phyloP scores from a whole-genome alignment of 2,797 vertebrate species.

The Malurus leucopterus region DNA sequence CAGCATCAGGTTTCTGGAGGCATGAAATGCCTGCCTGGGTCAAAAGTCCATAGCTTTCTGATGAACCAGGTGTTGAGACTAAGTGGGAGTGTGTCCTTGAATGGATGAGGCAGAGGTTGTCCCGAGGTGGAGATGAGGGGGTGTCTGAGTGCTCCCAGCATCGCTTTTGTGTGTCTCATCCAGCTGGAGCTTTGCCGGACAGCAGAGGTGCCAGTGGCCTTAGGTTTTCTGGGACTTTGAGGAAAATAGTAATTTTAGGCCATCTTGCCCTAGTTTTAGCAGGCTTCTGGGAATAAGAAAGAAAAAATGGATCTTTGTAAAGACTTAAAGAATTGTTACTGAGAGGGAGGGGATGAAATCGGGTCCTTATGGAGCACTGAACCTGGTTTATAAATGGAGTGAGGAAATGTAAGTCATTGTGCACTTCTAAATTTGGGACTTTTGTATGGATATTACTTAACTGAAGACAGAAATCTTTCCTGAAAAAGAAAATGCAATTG shows the following conservation, averaged over 20 bases:
- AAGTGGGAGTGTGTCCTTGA: background rate
- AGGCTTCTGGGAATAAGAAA: conserved; percentile 61
- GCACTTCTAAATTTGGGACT: conserved; percentile 38
- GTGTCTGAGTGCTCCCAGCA: background rate
- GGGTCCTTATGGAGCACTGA: conserved; percentile 33
- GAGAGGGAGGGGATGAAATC: conserved; percentile 13
- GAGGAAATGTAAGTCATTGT: conserved; percentile 33
- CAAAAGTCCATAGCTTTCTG: conserved; percentile 4
- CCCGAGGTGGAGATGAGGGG: background rate
- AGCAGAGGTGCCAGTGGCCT: background rate
- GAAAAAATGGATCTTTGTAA: conserved; percentile 56
- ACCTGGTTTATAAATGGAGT: conserved; percentile 35
- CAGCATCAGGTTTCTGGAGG: background rate
- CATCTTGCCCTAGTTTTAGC: conserved; percentile 58
- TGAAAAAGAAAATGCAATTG: conserved; percentile 11
- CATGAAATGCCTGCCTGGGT: background rate
- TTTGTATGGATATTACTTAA: conserved; percentile 40
- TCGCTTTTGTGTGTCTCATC: rapidly evolving
- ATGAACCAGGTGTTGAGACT: background rate
- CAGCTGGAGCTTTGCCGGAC: background rate
- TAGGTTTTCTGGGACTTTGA: conserved; percentile 41
- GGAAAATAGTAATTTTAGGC: conserved; percentile 58
- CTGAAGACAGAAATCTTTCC: conserved; percentile 33
- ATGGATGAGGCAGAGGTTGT: background rate
- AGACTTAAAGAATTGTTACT: conserved; percentile 47